phyloP scores from a whole-genome alignment of 2,888 invertebrate species.

The Teleogryllus oceanicus region DNA sequence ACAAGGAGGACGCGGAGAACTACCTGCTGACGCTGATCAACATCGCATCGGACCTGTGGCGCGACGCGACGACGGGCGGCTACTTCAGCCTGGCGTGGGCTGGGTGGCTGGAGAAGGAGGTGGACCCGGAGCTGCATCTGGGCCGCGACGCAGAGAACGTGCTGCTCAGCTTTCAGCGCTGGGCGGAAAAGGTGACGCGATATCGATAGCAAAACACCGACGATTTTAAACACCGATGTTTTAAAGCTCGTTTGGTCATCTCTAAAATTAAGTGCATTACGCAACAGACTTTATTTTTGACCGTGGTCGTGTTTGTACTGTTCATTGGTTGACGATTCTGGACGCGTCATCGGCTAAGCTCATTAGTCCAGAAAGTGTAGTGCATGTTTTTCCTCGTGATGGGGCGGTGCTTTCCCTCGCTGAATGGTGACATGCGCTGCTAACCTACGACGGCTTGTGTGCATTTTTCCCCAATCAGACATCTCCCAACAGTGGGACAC shows the following conservation, averaged over 20 bases:
- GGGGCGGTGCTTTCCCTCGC: no score
- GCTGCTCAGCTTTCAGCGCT: slow-evolving; percentile 60
- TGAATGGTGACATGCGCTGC: no score
- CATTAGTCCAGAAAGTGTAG: no score
- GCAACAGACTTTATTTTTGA: no score
- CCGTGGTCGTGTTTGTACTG: no score
- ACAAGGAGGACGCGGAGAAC: slow-evolving; percentile 72
- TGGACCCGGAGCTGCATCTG: slow-evolving; percentile 48
- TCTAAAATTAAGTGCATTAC: neutral
- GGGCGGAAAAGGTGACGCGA: slow-evolving; percentile 53
- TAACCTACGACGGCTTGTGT: no score
- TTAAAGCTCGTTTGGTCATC: neutral
- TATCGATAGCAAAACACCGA: neutral
- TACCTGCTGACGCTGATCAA: slow-evolving; percentile 91
- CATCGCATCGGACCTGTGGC: slow-evolving; percentile 57
- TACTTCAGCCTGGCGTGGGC: neutral
- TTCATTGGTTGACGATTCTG: no score
- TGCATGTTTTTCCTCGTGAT: no score
- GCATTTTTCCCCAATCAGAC: no score
- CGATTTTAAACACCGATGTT: neutral
- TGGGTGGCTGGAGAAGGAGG: neutral
- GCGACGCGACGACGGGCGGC: neutral
- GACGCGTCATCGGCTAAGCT: no score
- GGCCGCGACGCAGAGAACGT: slow-evolving; percentile 55
- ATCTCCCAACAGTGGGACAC: no score